Evolutionary conservation across 2,888 invertebrate species (phyloP), one percentile per base, ranked within the genome.

Genomic region (Cephus spinipes): DNA sequence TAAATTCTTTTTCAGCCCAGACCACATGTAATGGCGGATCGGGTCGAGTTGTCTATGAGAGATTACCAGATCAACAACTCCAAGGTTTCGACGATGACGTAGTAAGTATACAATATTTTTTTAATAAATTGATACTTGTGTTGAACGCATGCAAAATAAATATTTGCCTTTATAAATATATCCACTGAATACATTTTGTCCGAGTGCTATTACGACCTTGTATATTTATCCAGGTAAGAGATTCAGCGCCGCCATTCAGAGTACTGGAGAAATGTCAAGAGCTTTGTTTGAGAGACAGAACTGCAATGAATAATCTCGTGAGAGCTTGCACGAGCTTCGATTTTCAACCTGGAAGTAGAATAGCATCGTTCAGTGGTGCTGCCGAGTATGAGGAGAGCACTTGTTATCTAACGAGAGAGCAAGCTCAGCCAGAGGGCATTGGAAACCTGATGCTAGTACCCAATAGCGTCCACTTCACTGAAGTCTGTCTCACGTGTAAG

Each of bases 71-170:
- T 91, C 96, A 97, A 88, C 97, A 97, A 91, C 92, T 97, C 68
- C 97, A 97, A 92, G 97, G 97, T 81, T 97, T 96, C 87, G 97
- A 97, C 87, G 97, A 97, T 87, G 97, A 97, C 90, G 96, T 97
- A 86, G 97, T 97, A 87, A 92, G 94, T 92, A 11, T 23, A 77
- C 0, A 55, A 23, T 9, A 55, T 55, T 23, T 23, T 6, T 55
- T 0, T 9, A 23, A 55, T 69, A 33, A 30, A 36, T 73, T 76
- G 4, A 68, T 68, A 76, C 31, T 35, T 69, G 12, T 55, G 0
- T 69, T 23, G 68, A n/a, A 69, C 1, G n/a, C 68, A 31, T 12
- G 55, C n/a, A 68, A 35, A 77, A 73, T 6, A 40, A 68, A 36
- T 73, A 23, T 33, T 35, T n/a, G 11, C 55, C 34, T 33, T 12